A percentile compares a stretch with the other conserved stretches of the same genome.
Evolutionary conservation across 2,888 invertebrate species (phyloP).

Genomic region (Marasmarcha lunaedactyla): DNA sequence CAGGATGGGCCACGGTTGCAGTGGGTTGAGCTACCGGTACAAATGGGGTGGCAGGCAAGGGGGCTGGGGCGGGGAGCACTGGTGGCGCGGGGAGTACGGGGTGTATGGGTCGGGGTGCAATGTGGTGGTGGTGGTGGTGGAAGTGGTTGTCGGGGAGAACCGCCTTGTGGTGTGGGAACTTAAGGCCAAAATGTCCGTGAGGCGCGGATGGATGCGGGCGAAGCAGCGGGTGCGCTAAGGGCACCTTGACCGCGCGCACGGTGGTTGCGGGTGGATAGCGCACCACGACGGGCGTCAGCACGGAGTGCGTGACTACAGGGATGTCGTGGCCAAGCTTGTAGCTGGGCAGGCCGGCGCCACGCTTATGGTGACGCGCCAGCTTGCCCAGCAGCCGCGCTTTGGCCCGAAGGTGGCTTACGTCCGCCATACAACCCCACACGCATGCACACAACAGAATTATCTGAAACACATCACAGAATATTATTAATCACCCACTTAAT

Average conservation of each 20-base stretch:
- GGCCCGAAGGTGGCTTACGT: constrained; percentile 37
- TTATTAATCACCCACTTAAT: constrained; percentile 13
- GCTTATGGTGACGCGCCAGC: constrained; percentile 43
- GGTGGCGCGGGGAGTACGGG: constrained; percentile 33
- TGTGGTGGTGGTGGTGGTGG: constrained; percentile 58
- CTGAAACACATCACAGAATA: constrained; percentile 47
- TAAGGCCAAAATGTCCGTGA: constrained; percentile 47
- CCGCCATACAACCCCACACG: constrained; percentile 32
- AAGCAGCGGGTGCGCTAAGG: constrained; percentile 36
- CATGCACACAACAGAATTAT: constrained; percentile 44
- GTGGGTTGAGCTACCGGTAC: constrained; percentile 5
- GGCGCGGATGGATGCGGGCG: constrained; percentile 38
- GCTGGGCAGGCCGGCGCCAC: constrained; percentile 50
- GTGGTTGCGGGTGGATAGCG: constrained; percentile 57
- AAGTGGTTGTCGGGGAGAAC: constrained; percentile 43
- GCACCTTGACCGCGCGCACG: constrained; percentile 55
- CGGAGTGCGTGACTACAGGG: constrained; percentile 54
- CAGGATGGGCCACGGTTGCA: background rate
- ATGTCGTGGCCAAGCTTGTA: constrained; percentile 62
- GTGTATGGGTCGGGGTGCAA: constrained; percentile 39
- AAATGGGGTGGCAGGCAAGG: constrained; percentile 24
- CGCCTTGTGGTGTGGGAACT: constrained; percentile 38
- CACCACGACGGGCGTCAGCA: constrained; percentile 56
- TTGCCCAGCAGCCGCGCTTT: constrained; percentile 40
- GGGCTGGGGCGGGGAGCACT: constrained; percentile 29